phyloP scores from a whole-genome alignment of 2,888 invertebrate species.

The Frankliniella fusca region DNA sequence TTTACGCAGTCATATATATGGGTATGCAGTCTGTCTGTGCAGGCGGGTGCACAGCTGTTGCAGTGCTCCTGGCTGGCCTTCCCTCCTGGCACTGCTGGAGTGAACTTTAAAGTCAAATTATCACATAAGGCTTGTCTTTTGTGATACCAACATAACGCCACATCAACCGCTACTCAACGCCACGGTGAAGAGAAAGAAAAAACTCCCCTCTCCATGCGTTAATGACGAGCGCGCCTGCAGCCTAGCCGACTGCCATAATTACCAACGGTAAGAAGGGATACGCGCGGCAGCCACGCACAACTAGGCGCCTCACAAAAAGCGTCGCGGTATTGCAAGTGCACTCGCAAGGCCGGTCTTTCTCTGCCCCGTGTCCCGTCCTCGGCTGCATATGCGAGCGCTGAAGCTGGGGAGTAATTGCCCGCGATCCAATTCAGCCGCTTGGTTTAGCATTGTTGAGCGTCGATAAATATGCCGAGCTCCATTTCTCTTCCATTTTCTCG shows the following conservation, averaged over 20 bases:
- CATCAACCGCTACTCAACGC: neutral
- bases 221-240: neutral
- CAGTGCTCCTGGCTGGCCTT: no score
- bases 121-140: neutral
- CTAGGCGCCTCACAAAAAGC: constrained; percentile 10
- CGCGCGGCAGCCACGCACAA: neutral
- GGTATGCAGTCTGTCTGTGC: no score
- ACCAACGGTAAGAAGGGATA: neutral
- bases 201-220: neutral
- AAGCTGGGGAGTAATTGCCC: constrained; percentile 3
- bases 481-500: no score
- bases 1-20: no score
- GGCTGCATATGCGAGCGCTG: neutral
- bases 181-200: neutral
- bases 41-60: no score
- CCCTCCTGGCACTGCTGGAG: neutral
- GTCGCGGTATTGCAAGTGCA: neutral
- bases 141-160: neutral
- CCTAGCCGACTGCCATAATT: neutral
- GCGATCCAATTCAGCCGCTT: constrained; percentile 2
- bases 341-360: neutral
- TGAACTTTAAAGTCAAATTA: neutral
- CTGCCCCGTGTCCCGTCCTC: neutral
- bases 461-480: neutral
- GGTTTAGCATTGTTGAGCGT: neutral